Evolutionary conservation across 2,797 vertebrate species (phyloP), one percentile per base, ranked within the genome.

Genomic region (Spatula clypeata): DNA sequence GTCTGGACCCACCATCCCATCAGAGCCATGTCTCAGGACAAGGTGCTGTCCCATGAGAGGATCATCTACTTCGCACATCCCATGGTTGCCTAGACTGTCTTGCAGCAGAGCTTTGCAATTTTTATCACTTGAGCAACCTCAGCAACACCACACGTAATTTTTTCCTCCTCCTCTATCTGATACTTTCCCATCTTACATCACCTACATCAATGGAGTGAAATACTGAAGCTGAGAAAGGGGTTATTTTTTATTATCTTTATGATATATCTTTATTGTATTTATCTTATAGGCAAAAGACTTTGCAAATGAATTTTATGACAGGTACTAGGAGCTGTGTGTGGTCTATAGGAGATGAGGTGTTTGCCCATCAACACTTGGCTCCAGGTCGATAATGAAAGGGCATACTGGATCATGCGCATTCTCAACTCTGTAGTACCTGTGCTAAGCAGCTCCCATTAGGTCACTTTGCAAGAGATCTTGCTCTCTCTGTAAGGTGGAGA

Each of bases 31-130:
- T 62, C 38, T 27, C 61, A 31, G 27, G 36, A 31, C 27, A 64
- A 40, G 27, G 38, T 42, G 38, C 19, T 64, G 38, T 42, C 27
- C 38, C 29, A 21, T 29, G 40, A 42, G 13, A 75, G 62, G 19
- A 76, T 13, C 18, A 11, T 23, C 18, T 20, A 4, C 19, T 27
- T 92, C 40, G n/a, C 13, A 18, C 6, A 1, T 26, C 17, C 45
- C 4, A 4, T 7, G 4, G 53, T 11, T 55, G 11, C 40, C 64
- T 44, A 0, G 1, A 44, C 8, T n/a, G 8, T n/a, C 6, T 32
- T 76, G 13, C 55, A 74, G 19, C 42, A 88, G 13, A 49, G 5
- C 8, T 72, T 75, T 65, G n/a, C 13, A 27, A 31, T 86, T 84
- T 55, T n/a, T 67, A 15, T 47, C 32, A n/a, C n/a, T 64, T 27